Evolutionary conservation across 1,140 invertebrate genomes (phyloP).

Genomic region (Caligus rogercresseyi): DNA sequence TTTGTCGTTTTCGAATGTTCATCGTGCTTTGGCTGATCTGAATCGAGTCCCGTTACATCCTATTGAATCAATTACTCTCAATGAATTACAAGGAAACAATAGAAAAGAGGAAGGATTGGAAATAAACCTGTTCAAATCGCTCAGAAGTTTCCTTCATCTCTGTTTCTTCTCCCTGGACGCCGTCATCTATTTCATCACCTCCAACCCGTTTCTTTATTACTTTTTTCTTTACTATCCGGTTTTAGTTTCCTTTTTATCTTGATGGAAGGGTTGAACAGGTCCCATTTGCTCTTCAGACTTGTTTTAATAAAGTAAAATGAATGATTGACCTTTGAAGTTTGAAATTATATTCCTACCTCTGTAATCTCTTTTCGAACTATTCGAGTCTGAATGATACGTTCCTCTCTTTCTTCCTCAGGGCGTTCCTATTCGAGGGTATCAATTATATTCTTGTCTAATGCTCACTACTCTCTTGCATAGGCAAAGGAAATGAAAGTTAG

Average conservation of each 20-base stretch:
- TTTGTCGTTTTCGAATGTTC: not conserved
- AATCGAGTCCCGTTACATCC: too few relatives aligned
- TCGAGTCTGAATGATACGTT: not conserved
- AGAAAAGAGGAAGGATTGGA: too few relatives aligned
- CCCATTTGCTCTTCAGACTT: not conserved
- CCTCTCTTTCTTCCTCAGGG: too few relatives aligned
- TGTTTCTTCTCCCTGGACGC: not conserved
- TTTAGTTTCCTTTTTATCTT: not conserved
- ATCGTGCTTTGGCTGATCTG: not conserved
- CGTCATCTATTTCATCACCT: not conserved
- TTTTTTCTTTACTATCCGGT: not conserved
- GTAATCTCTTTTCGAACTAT: not conserved
- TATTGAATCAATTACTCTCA: too few relatives aligned
- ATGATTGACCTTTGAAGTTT: not conserved
- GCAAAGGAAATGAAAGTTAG: too few relatives aligned
- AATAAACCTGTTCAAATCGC: not conserved
- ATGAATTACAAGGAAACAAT: too few relatives aligned
- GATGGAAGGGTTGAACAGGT: not conserved
- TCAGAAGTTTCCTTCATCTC: not conserved
- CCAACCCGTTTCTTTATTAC: not conserved
- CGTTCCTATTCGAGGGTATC: too few relatives aligned
- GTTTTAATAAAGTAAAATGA: not conserved
- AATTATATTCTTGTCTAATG: not conserved
- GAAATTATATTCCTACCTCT: not conserved
- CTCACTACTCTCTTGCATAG: too few relatives aligned